Base-by-base conservation (phyloP, 2,888 invertebrate species). In the Rotaria macrura region DNA sequence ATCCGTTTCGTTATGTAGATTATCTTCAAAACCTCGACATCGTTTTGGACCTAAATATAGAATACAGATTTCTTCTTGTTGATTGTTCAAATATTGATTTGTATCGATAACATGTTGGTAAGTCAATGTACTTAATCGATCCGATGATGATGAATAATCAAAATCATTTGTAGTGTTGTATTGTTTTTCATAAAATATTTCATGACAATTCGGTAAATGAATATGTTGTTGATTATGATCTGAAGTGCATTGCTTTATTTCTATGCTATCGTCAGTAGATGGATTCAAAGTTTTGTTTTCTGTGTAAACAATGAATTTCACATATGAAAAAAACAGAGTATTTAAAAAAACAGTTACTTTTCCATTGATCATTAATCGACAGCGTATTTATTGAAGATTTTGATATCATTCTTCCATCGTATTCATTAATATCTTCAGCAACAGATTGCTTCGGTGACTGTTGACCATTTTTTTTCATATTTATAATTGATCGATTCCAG, bases 1-100 rank as follows among this genome's bases (percentile, higher is more conserved):
- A 34, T 34, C 17, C 4, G 34, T 65, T 29, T 65, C 34, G 38
- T 29, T 29, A 65, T 20, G 17, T 65, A 65, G 25, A 65, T 65
- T 65, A 65, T 65, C 65, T 65, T 65, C 65, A 34, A 65, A 65
- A 65, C 65, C 65, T 65, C 65, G 65, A 65, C 34, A 65, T 17
- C 29, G 65, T 20, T 65, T 65, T 2, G 65, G 65, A 20, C 65
- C 65, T 20, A 65, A 17, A 65, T 65, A 65, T 29, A 65, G 12
- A 34, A 65, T 38, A 65, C 65, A 65, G 17, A 65, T 29, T 38
- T 65, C 20, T 65, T 65, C 65, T 38, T 65, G 34, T 34, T 65
- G 65, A 65, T 65, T 65, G 29, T 29, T 17, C 25, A 14, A 7
- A 34, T 34, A 29, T 14, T 17, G 2, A 65, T 17, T 65, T 7